Base-by-base conservation (phyloP, 2,888 invertebrate species). In the Zele albiditarsus region DNA sequence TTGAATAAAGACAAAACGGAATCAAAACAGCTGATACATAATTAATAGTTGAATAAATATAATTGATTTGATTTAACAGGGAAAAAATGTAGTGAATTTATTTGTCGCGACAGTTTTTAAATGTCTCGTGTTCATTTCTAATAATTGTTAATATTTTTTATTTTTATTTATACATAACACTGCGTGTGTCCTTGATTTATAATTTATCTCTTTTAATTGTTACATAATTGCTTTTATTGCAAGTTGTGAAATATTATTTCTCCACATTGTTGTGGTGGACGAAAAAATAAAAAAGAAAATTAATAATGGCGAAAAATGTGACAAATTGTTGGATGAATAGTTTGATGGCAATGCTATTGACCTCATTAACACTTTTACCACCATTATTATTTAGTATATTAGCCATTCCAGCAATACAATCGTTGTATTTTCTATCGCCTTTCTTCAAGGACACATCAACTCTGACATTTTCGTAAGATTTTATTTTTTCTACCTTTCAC, bases 351-450 rank as follows among this genome's bases (percentile, higher is more conserved):
- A 79, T 85, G 67, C 84, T 85, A 72, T 67, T 87, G 62, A 78
- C 83, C 4, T 84, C 84, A 27, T 74, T 89, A 33, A 86, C 87
- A 3, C 81, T 89, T 6, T 79, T 89, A 20, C 89, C 88, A 3
- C 87, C 87, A 4, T 49, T 88, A 3, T 79, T 89, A 16, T 80
- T 89, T 66, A 84, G 84, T 8, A 71, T 86, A 33, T 80, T 89
- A n/a, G 82, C 82, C 8, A 82, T 86, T 62, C 88, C 88, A 4
- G 82, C 80, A 27, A 82, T 87, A 25, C 84, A 87, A 68, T 86
- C 87, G 10, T 79, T 89, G 28, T 88, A 87, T 78, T 82, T 82
- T 60, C 83, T 89, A 5, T 84, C 85, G 58, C 87, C 87, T 23
- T 86, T 86, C 70, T 85, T 86, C 77, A 80, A 83, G 67, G 85